Evolutionary conservation across 2,113 vertebrate species (phyloP), one percentile per base, ranked within the genome.

Genomic region (Lampris incognitus): DNA sequence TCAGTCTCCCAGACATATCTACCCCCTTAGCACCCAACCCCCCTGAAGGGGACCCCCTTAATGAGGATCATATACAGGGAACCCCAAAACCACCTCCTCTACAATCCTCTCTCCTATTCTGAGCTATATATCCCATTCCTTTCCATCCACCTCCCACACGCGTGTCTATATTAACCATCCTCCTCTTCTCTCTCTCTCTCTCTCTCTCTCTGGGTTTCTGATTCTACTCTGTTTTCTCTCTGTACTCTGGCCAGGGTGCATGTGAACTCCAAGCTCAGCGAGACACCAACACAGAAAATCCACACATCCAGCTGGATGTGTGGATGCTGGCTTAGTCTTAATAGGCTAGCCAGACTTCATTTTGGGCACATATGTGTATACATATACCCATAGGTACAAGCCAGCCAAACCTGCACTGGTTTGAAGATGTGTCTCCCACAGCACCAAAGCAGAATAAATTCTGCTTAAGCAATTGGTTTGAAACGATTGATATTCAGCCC

Each of bases 181-280:
- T 61, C 67, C 72, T 13, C 55, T 67, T 70, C 56, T 61, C 46
- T 36, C 40, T 59, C 56, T 24, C 13, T 13, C 44, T 7, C 2
- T 50, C 36, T 10, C 44, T 40, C 38, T 51, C 67, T 6, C 11
- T 68, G 72, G 72, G 60, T 81, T 74, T 73, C 76, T 52, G 65
- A 76, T 85, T 70, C 52, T 13, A 13, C 61, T 58, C 58, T 66
- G 2, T 73, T 78, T 73, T 60, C 57, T 76, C 63, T 76, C 66
- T 76, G 49, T 49, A 74, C 70, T 78, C 55, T 42, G 91, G 82
- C 91, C 85, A 89, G 77, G 82, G 83, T 93, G 89, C 24, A 24
- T 85, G 87, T 88, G 84, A 10, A 8, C 13, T 8, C 44, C 46
- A 37, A 75, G 81, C 74, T 81, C 75, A 75, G 57, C 81, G 51